Percentiles rank a stretch among this genome's conserved stretches.
Conservation (phyloP, 2,888 invertebrate genomes). For the Tenthredo mesomela region DNA sequence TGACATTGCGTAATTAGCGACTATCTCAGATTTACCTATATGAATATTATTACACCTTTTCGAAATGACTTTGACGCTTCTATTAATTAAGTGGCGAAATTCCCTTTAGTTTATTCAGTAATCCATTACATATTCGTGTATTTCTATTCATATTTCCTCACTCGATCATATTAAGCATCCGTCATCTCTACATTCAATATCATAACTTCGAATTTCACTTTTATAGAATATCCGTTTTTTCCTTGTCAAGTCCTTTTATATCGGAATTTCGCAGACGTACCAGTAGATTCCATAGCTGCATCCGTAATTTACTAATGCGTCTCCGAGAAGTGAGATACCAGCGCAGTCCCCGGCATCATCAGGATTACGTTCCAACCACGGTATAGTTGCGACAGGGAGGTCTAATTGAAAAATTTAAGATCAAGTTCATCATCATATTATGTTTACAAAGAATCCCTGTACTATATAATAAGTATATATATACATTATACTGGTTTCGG, state of each 20-base stretch:
- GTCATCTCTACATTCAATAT: neutral
- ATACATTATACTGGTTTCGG: neutral
- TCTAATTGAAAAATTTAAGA: neutral
- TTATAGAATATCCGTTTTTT: neutral
- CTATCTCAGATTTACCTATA: no score
- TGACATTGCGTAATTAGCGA: no score
- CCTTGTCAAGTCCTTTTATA: neutral
- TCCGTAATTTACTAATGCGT: neutral
- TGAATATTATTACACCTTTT: neutral
- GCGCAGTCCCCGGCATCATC: neutral
- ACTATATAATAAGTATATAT: neutral
- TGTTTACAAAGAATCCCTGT: no score
- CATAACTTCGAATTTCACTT: no score
- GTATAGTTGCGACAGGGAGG: neutral
- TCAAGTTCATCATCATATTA: neutral
- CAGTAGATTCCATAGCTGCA: neutral
- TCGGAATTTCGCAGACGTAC: neutral
- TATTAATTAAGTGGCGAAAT: neutral
- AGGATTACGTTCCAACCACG: neutral
- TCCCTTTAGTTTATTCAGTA: neutral
- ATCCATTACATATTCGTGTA: neutral
- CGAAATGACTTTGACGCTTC: neutral
- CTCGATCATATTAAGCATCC: neutral
- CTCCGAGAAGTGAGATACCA: neutral
- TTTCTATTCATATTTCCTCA: neutral